These are phyloP conservation scores for Harmothoe impar DNA, from an alignment of 2,888 invertebrate species.

Conservation along the genomic window DNA sequence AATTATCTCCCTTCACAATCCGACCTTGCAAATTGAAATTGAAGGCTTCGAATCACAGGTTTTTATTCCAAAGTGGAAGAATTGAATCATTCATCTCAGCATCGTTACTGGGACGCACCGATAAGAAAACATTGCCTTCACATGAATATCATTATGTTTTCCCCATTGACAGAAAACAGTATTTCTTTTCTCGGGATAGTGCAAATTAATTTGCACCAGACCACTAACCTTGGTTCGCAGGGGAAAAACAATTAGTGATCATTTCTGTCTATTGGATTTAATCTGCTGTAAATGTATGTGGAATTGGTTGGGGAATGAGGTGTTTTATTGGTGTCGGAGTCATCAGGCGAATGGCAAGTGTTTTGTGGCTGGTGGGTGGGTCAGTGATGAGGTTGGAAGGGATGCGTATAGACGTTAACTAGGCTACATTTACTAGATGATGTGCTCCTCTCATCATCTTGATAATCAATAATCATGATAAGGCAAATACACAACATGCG, in stretches of 20 bases:
- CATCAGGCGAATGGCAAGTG: not conserved
- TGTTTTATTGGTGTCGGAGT: not conserved
- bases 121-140: not conserved
- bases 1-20: conserved; percentile 29
- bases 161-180: not conserved
- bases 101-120: not conserved
- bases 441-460: no score
- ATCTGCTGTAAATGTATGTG: not conserved
- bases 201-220: not conserved
- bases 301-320: not conserved
- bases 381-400: not conserved
- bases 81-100: conserved; percentile 29
- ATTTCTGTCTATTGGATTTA: not conserved
- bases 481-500: no score
- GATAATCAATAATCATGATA: no score
- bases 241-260: not conserved
- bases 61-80: not conserved
- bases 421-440: no score
- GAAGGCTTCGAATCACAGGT: not conserved
- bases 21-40: conserved; percentile 22
- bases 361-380: not conserved
- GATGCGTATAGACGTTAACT: not conserved
- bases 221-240: not conserved
- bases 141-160: not conserved
- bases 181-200: not conserved